Base-by-base conservation (phyloP, 2,113 vertebrate genomes). In the Suricata suricatta region DNA sequence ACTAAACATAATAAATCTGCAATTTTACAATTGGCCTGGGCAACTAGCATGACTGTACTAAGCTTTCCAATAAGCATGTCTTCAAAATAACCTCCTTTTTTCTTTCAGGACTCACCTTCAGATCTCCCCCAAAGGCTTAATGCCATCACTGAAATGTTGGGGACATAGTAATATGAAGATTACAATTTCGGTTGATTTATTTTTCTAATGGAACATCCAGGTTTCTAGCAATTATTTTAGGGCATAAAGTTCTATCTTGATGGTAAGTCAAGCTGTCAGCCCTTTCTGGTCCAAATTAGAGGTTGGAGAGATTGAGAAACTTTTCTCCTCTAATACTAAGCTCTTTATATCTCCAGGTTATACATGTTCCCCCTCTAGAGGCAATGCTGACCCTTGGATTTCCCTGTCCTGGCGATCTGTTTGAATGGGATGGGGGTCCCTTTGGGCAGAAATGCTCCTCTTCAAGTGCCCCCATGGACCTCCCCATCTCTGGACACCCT, bases 171-270 rank as follows among this genome's bases (percentile, higher is more conserved):
- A 90, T 94, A 52, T 27, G 47, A n/a, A 92, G 64, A 85, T 88
- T 21, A 5, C 85, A 89, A 83, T 97, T 96, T 71, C 88, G 74
- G 54, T 16, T 95, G 77, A 96, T 96, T 96, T 97, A 95, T 95
- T 98, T 97, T 98, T 92, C 91, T 94, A 80, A 52, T 47, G 72
- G 94, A 94, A 86, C 91, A 93, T 95, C 63, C 57, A 84, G 72
- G 50, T 92, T 97, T 86, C 82, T 91, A 79, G 79, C 82, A 96
- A 96, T 96, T 97, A 96, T 97, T 92, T 96, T 88, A 95, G 93
- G 85, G 81, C 25, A 87, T 90, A 89, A 95, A 95, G 69, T 94
- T 96, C 93, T 63, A 94, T 93, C 50, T 44, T 94, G 76, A 90
- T 90, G 76, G 89, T 95, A 93, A 93, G 96, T 95, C 89, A 97